phyloP scores from a whole-genome alignment of 1,140 invertebrate genomes.

The Teleopsis dalmanni region DNA sequence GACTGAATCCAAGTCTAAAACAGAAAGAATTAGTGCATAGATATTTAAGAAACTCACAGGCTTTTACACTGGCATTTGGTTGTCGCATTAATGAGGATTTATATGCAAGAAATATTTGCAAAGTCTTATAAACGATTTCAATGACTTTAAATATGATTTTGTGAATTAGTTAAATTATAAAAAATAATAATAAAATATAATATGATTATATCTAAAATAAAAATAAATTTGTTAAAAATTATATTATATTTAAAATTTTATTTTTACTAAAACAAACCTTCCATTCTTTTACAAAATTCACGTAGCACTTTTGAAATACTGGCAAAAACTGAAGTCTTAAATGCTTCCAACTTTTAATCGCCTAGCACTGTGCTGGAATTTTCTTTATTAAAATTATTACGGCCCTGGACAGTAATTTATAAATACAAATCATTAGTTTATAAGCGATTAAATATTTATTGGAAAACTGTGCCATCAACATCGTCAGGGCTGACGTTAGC shows the following conservation, averaged over 20 bases:
- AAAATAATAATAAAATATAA: not conserved
- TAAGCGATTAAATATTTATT: too few relatives aligned
- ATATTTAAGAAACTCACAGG: constrained; percentile 22
- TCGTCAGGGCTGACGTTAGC: too few relatives aligned
- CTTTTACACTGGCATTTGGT: constrained; percentile 26
- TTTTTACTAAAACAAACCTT: not conserved
- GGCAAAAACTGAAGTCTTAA: not conserved
- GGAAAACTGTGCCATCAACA: too few relatives aligned
- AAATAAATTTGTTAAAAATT: not conserved
- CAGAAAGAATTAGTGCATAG: constrained; percentile 25
- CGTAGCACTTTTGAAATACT: constrained; percentile 12
- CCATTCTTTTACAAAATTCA: constrained; percentile 10
- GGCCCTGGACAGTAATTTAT: too few relatives aligned
- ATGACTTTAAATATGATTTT: not conserved
- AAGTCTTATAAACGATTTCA: not conserved
- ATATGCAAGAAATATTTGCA: constrained; percentile 11
- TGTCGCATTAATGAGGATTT: constrained; percentile 22
- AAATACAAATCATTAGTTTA: too few relatives aligned
- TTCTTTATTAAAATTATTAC: too few relatives aligned
- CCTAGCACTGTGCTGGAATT: too few relatives aligned
- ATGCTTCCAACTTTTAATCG: too few relatives aligned
- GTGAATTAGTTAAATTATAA: not conserved
- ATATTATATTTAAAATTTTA: not conserved
- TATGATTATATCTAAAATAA: too few relatives aligned
- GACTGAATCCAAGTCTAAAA: constrained; percentile 6